phyloP scores from a whole-genome alignment of 2,113 vertebrate species.

The Brachionichthys hirsutus region DNA sequence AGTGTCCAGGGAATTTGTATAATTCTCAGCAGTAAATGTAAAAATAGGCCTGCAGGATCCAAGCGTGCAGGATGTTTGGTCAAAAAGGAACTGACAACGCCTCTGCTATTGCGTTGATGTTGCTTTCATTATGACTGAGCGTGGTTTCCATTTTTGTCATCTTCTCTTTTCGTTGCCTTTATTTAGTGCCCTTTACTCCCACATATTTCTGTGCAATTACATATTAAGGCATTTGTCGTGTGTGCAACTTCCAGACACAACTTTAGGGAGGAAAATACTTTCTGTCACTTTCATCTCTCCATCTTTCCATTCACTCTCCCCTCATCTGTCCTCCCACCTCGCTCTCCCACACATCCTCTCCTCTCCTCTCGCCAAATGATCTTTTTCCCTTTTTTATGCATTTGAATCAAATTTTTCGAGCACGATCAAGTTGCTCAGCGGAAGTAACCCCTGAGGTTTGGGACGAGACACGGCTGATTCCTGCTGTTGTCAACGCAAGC shows the following conservation, averaged over 20 bases:
- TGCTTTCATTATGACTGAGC: constrained; percentile 1
- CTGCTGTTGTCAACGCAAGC: constrained; percentile 29
- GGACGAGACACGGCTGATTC: constrained; percentile 41
- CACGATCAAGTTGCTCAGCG: constrained; percentile 42
- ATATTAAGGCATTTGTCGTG: constrained; percentile 3
- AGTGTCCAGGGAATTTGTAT: constrained; percentile 19
- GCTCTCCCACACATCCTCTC: constrained; percentile 38
- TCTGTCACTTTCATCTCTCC: constrained; percentile 19
- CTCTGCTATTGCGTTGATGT: constrained; percentile 12
- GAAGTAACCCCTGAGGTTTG: constrained; percentile 46
- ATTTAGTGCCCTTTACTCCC: constrained; percentile 21
- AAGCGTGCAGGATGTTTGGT: background rate
- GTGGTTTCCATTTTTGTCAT: background rate
- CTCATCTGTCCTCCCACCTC: constrained; percentile 32
- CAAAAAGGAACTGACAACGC: constrained; percentile 27
- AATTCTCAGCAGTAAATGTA: constrained; percentile 26
- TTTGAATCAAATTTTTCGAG: constrained; percentile 11
- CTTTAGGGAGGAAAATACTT: background rate
- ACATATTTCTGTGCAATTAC: constrained; percentile 19
- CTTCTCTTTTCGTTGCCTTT: constrained; percentile 2
- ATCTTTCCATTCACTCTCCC: constrained; percentile 13
- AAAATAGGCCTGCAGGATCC: constrained; percentile 30
- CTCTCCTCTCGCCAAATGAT: constrained; percentile 37
- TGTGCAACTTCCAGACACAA: background rate
- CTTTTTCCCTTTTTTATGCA: constrained; percentile 36